Percentiles rank a stretch among this genome's conserved stretches.
Conservation (phyloP, 2,888 invertebrate species). For the Agrotis exclamationis region DNA sequence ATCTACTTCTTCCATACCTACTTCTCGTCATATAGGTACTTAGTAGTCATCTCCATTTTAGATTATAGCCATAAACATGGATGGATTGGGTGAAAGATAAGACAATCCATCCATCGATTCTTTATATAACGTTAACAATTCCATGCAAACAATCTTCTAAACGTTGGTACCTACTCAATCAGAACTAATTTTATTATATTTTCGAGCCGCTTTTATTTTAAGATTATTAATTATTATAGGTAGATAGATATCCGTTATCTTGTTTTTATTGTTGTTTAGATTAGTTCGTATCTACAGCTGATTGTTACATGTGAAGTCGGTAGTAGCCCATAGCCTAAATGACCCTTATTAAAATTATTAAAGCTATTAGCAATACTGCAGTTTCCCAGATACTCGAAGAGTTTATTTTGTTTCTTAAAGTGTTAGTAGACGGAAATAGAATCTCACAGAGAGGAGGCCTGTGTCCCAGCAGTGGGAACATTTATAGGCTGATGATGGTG, state of each 20-base stretch:
- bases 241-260: conserved; percentile 1
- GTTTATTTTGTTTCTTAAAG: not conserved
- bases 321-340: not conserved
- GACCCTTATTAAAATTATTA: conserved; percentile 2
- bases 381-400: conserved; percentile 8
- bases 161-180: conserved; percentile 49
- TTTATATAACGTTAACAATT: conserved; percentile 3
- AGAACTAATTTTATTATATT: conserved; percentile 56
- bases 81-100: too few species aligned
- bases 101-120: too few species aligned
- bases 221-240: not conserved
- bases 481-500: too few species aligned
- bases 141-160: conserved; percentile 24
- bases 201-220: conserved; percentile 40
- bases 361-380: conserved; percentile 3
- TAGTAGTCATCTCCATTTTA: too few species aligned
- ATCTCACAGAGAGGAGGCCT: too few species aligned
- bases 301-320: conserved; percentile 25
- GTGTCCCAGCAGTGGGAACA: too few species aligned
- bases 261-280: conserved; percentile 23
- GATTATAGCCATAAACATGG: too few species aligned
- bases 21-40: too few species aligned
- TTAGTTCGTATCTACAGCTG: not conserved
- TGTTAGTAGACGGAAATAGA: not conserved
- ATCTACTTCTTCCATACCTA: too few species aligned